phyloP scores from a whole-genome alignment of 2,113 vertebrate species.

The Gymnorhina tibicen region DNA sequence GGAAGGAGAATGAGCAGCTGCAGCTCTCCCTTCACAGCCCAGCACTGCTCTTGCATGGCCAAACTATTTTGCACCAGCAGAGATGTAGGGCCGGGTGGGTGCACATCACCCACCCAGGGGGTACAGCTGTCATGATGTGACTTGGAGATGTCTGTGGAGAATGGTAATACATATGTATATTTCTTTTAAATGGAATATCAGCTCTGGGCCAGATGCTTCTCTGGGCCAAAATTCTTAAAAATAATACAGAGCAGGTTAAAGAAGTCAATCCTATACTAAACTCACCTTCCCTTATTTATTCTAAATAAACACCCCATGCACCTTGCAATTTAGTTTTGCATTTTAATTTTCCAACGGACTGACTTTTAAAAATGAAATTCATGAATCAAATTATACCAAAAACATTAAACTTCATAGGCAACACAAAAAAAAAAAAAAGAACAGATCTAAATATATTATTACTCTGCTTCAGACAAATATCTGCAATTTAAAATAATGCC shows the following conservation, averaged over 20 bases:
- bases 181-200: slow-evolving; percentile 39
- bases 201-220: slow-evolving; percentile 22
- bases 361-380: not conserved
- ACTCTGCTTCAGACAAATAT: not conserved
- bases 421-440: not conserved
- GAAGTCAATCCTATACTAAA: slow-evolving; percentile 21
- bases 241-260: slow-evolving; percentile 36
- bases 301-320: not conserved
- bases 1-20: not conserved
- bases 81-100: not conserved
- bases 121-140: slow-evolving; percentile 18
- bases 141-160: slow-evolving; percentile 53
- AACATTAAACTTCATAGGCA: not conserved
- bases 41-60: fast-evolving
- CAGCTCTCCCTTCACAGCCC: not conserved
- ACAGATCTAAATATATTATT: not conserved
- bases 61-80: not conserved
- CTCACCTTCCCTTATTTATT: not conserved
- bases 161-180: not conserved
- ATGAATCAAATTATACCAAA: not conserved
- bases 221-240: slow-evolving; percentile 38
- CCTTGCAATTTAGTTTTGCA: not conserved
- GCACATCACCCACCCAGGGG: not conserved
- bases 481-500: not conserved
- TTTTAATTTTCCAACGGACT: not conserved